phyloP scores from a whole-genome alignment of 2,888 invertebrate genomes.

The Ophonus ardosiacus region DNA sequence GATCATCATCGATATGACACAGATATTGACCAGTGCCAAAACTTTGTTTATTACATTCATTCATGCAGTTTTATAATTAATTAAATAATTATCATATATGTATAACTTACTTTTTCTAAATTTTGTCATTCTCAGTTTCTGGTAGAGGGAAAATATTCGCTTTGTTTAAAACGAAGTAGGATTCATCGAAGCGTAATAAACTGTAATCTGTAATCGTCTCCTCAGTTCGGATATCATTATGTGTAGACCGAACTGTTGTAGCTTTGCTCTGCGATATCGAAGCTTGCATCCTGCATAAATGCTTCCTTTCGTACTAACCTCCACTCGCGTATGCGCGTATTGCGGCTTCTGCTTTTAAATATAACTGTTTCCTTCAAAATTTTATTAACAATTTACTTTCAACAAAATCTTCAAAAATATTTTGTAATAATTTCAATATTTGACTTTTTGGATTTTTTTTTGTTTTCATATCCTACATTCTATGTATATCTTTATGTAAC shows the following conservation, averaged over 20 bases:
- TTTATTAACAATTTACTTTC: not conserved
- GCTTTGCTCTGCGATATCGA: constrained; percentile 65
- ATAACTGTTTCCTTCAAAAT: not conserved
- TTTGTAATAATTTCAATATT: not conserved
- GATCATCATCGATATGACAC: constrained; percentile 2
- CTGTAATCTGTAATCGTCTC: constrained; percentile 37
- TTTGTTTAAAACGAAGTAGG: not conserved
- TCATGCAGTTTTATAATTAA: too few relatives aligned
- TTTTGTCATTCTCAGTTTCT: too few relatives aligned
- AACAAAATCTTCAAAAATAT: not conserved
- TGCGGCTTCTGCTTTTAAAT: not conserved
- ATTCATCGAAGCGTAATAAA: constrained; percentile 53
- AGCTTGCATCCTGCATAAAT: constrained; percentile 64
- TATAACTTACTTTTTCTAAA: too few relatives aligned
- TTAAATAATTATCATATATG: too few relatives aligned
- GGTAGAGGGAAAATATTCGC: too few relatives aligned
- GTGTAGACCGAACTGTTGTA: constrained; percentile 71
- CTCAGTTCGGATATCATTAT: constrained; percentile 73
- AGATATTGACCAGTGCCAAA: not conserved
- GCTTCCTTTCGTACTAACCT: constrained; percentile 23
- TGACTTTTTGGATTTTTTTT: not conserved
- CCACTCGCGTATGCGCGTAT: not conserved
- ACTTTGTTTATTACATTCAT: too few relatives aligned
- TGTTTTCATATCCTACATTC: too few relatives aligned
- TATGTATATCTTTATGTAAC: too few relatives aligned